phyloP scores from a whole-genome alignment of 2,113 vertebrate species.

The Ochotona princeps region DNA sequence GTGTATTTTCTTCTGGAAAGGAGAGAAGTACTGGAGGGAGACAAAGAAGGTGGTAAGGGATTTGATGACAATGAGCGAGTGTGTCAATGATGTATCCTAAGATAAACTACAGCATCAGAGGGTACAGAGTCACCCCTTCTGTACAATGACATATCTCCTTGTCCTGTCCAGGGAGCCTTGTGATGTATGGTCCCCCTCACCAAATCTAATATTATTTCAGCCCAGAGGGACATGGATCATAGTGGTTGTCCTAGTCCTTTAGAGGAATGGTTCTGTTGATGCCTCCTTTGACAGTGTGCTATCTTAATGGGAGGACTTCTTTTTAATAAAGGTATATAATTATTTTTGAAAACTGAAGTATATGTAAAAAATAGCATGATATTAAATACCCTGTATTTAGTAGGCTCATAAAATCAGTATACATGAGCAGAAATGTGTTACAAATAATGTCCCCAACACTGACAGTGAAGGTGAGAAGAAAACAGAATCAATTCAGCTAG shows the following conservation, averaged over 20 bases:
- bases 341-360: slow-evolving; percentile 62
- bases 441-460: slow-evolving; percentile 24
- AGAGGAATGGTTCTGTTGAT: slow-evolving; percentile 37
- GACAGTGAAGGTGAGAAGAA: neutral
- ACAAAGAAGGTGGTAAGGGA: neutral
- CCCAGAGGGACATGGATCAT: slow-evolving; percentile 62
- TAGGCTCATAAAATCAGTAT: neutral
- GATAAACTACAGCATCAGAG: slow-evolving; percentile 71
- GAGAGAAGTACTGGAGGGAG: neutral
- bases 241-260: slow-evolving; percentile 66
- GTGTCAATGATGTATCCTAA: slow-evolving; percentile 56
- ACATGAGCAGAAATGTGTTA: neutral
- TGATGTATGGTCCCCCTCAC: slow-evolving; percentile 69
- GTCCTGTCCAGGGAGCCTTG: slow-evolving; percentile 64
- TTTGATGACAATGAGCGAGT: slow-evolving; percentile 62
- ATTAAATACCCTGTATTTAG: neutral
- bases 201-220: slow-evolving; percentile 68
- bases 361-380: slow-evolving; percentile 35
- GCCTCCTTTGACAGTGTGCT: slow-evolving; percentile 64
- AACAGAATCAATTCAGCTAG: neutral
- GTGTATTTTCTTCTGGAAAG: neutral
- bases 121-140: slow-evolving; percentile 56
- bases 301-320: slow-evolving; percentile 44
- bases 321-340: slow-evolving; percentile 44
- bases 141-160: slow-evolving; percentile 70